Base-by-base conservation (phyloP, 2,888 invertebrate species). In the Protonemura montana region DNA sequence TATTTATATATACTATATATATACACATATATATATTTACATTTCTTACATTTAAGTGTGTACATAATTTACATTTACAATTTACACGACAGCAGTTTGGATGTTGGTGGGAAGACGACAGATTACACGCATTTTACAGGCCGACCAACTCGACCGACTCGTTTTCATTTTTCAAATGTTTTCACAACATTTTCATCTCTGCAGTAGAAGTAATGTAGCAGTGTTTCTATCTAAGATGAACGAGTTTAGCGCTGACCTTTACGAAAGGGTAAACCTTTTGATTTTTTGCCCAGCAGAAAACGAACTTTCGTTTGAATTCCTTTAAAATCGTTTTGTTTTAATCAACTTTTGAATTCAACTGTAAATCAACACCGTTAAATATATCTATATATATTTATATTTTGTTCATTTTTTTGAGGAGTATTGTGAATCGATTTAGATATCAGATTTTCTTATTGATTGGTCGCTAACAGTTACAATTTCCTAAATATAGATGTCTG, bases 281-380 rank as follows among this genome's bases (percentile, higher is more conserved):
- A 84, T 84, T 84, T 84, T 84, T 76, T 76, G 84, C 84, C 84
- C 84, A 84, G 84, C 27, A 84, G 84, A 84, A 59, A 76, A 84
- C 59, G 81, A 26, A 26, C 27, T 26, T 76, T 27, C 27, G 26
- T 27, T 26, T 84, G 59, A 16, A 84, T 59, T 84, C 10, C 59
- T 76, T 84, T 26, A 76, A 5, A 28, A 76, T 81, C 81, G 28
- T 29, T 81, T 81, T 21, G 7, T 81, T 81, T 26, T 81, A 10
- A 29, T 29, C 16, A 81, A 81, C 21, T 28, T 81, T 29, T 81
- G 59, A 59, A 59, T 10, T 59, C 21, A 59, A 59, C 59, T 59
- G 59, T 59, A 59, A 59, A 59, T 2, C 1, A 59, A 59, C 21
- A 59, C 10, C 59, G 59, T 21, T n/a, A n/a, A n/a, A 59, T 3